Conservation (phyloP, 2,797 vertebrate species). For the Rhinophrynus dorsalis region DNA sequence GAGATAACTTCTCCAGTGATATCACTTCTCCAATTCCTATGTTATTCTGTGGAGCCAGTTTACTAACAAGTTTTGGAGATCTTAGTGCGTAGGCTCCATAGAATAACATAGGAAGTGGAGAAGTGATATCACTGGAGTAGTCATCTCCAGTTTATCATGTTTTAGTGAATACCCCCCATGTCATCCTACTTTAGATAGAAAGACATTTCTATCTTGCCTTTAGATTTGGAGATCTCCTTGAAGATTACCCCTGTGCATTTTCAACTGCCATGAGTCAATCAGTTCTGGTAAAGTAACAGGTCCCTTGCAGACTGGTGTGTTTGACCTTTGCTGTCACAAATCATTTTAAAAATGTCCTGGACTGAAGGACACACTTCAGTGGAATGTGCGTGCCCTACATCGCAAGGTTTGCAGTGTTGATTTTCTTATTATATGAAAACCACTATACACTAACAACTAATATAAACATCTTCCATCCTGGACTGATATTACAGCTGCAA, state of each 20-base stretch:
- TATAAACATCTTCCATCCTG: neutral
- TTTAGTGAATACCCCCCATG: too few relatives aligned
- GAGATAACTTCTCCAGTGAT: too few relatives aligned
- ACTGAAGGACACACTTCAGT: slow-evolving; percentile 17
- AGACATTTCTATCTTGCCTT: slow-evolving; percentile 17
- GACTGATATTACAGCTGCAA: too few relatives aligned
- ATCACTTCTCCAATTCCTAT: too few relatives aligned
- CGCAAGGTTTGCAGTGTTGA: slow-evolving; percentile 11
- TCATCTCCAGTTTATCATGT: too few relatives aligned
- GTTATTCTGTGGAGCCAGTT: too few relatives aligned
- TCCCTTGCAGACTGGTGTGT: slow-evolving; percentile 1
- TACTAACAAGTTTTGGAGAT: too few relatives aligned
- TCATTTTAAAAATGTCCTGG: slow-evolving; percentile 36
- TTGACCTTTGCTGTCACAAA: slow-evolving; percentile 45
- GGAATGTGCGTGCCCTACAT: neutral
- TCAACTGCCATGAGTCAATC: slow-evolving; percentile 28
- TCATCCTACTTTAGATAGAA: slow-evolving; percentile 14
- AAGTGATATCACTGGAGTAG: too few relatives aligned
- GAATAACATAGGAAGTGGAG: too few relatives aligned
- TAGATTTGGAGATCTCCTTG: slow-evolving; percentile 9
- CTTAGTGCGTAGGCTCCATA: too few relatives aligned
- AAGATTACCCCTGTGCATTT: slow-evolving; percentile 33
- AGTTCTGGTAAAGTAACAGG: slow-evolving; percentile 9
- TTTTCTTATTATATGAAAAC: slow-evolving; percentile 24
- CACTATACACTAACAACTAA: slow-evolving; percentile 20